Base-by-base conservation (phyloP, 2,113 vertebrate genomes). In the Ceratotherium simum region DNA sequence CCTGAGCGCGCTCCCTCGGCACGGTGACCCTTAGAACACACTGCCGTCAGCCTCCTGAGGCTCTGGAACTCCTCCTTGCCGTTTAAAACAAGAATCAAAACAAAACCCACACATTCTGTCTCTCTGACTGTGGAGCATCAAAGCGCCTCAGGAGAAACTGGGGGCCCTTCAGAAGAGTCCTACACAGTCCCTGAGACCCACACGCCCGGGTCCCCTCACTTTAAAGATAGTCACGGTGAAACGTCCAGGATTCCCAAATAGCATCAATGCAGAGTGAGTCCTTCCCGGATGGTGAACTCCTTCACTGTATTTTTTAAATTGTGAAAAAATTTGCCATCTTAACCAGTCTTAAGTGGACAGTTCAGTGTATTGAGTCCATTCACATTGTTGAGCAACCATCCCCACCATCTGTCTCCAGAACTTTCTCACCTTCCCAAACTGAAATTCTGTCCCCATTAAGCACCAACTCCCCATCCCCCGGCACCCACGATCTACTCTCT, bases 311-410 rank as follows among this genome's bases (percentile, higher is more conserved):
- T 46, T 60, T 69, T 78, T 9, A 8, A 75, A n/a, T 11, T 7
- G 13, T n/a, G 3, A 18, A 64, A 33, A 72, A 51, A 13, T 6
- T 17, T 54, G 11, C 39, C 27, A 3, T 31, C 33, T 2, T 2
- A 16, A 29, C 12, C 23, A 12, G 13, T 9, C 46, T 13, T 25
- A 17, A 17, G 60, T 0, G 6, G 12, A n/a, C n/a, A 6, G 76
- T 3, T 42, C 27, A 11, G 16, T 8, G 67, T 18, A 20, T 8
- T n/a, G 18, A n/a, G 65, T 17, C 8, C 11, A 12, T 9, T 46
- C 17, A 25, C 11, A 0, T 3, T 5, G 9, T 14, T 10, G 3
- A 7, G 36, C 2, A 10, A 4, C 21, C 13, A 0, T 29, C 18
- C 0, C 70, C n/a, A 5, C 23, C 14, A 0, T 2, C 36, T 42